Evolutionary conservation across 2,113 vertebrate genomes (phyloP), one percentile per base, ranked within the genome.

Genomic region (Egretta garzetta): DNA sequence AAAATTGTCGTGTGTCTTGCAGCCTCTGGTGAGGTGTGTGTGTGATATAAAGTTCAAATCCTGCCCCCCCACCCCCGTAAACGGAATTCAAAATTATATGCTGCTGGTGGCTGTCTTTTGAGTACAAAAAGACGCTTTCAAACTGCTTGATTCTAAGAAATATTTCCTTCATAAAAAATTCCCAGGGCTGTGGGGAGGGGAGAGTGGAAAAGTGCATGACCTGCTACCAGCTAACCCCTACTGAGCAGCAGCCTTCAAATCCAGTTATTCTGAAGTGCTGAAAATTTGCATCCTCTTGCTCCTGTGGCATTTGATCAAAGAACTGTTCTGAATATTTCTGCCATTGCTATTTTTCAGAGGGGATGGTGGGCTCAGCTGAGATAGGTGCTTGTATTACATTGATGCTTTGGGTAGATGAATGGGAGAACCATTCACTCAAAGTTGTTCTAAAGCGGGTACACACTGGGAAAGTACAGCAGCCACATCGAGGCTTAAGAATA

Each of bases 1-100:
- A 43, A 59, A 97, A 47, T 76, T 87, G 10, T 63, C 23, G 23
- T 43, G 30, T 81, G 49, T 82, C 68, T 86, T 90, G n/a, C 75
- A 79, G 43, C 90, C 58, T 80, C 45, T 93, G 56, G 41, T 85
- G 73, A 86, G 50, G 37, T 72, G 49, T 94, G 55, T 80, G 77
- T 89, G 39, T 64, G 68, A 80, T 33, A 64, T 7, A 80, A 80
- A 80, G 11, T 53, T 81, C 30, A 77, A 16, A 52, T 55, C 14
- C n/a, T 41, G 16, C 28, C 15, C 41, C 33, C 20, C 27, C 27
- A 6, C 35, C 8, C 10, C 24, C 27, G 17, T 77, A 73, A 89
- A 91, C 35, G 62, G 55, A 97, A 88, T 73, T 94, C 60, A 68
- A 50, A 93, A 95, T 82, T 87, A 77, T 63, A 59, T 94, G 66